Conservation (phyloP, 37 sponge, comb jelly and placozoan species). For the Bolinopsis microptera region DNA sequence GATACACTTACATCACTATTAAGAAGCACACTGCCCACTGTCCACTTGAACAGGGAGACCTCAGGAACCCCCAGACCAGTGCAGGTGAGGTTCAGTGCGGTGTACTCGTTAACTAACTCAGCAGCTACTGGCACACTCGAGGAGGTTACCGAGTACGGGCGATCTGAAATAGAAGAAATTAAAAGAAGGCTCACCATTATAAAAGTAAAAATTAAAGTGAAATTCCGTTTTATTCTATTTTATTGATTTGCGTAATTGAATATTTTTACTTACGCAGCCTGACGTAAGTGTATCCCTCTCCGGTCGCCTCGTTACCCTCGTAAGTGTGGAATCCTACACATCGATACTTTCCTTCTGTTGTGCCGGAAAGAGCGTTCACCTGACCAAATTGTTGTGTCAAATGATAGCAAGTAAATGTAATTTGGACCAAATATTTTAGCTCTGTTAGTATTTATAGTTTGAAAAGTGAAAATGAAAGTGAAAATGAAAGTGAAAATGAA, state of each 20-base stretch:
- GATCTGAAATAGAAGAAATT: not conserved
- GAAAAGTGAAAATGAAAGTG: too few species aligned
- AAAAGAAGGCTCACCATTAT: not conserved
- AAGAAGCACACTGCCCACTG: not conserved
- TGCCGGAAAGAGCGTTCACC: not conserved
- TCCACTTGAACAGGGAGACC: conserved; percentile 14
- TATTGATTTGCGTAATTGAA: not conserved
- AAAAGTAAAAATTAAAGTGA: not conserved
- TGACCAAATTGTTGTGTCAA: not conserved
- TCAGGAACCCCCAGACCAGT: conserved; percentile 18
- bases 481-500: too few species aligned
- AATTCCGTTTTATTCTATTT: not conserved
- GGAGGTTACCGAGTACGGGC: not conserved
- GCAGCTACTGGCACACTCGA: not conserved
- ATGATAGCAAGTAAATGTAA: too few species aligned
- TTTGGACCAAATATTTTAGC: too few species aligned
- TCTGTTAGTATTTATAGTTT: too few species aligned
- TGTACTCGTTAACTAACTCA: not conserved
- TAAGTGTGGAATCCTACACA: conserved; percentile 30
- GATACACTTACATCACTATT: conserved; percentile 12
- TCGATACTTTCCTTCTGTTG: not conserved
- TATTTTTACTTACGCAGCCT: conserved; percentile 30
- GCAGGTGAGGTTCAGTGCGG: conserved; percentile 24
- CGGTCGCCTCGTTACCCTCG: not conserved
- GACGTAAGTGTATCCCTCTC: conserved; percentile 42